These are phyloP conservation scores for Cataglyphis cursor DNA, from an alignment of 2,888 invertebrate species.

Conservation along the genomic window DNA sequence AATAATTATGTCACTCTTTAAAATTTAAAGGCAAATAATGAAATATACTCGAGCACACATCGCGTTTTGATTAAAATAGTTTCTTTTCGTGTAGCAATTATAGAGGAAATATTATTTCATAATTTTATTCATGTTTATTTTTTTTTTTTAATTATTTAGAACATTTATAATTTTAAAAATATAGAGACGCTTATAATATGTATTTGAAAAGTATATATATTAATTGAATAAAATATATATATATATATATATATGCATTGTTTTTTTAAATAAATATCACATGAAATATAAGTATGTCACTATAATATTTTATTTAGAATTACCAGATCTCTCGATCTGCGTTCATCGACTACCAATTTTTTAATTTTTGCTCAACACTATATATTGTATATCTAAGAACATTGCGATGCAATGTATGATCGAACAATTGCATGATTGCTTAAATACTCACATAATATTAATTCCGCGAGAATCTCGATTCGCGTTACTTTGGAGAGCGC, in stretches of 20 bases:
- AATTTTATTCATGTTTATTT: neutral
- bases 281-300: neutral
- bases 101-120: neutral
- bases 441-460: constrained; percentile 31
- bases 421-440: constrained; percentile 32
- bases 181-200: neutral
- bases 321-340: constrained; percentile 1
- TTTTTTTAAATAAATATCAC: neutral
- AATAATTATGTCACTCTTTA: neutral
- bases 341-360: neutral
- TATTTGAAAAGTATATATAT: no score
- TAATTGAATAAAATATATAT: neutral
- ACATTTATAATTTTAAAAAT: neutral
- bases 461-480: constrained; percentile 35
- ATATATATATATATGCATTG: neutral
- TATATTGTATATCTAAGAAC: neutral
- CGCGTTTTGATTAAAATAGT: neutral
- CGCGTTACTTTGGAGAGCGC: constrained; percentile 45
- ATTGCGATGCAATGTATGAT: neutral
- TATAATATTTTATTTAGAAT: neutral
- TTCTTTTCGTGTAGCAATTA: neutral
- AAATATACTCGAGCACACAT: neutral
- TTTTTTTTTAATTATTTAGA: neutral
- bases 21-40: neutral
- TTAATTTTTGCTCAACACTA: constrained; percentile 12